Base-by-base conservation (phyloP, 2,888 invertebrate species). In the Sinelater perroti region DNA sequence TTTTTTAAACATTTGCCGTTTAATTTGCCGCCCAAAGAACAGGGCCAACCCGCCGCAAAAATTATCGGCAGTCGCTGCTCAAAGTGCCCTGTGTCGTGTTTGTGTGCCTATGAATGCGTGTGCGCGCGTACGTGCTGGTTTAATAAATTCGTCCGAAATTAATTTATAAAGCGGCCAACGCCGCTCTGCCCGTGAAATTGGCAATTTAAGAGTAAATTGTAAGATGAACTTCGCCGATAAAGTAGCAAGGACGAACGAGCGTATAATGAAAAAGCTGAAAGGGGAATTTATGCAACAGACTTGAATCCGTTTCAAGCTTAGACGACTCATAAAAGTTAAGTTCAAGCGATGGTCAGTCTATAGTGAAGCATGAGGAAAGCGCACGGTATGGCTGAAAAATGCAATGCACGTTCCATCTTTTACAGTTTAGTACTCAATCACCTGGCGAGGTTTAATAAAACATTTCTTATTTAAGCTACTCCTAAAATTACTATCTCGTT, bases 181-280 rank as follows among this genome's bases (percentile, higher is more conserved):
- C 13, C 3, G 35, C 24, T 35, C 35, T 35, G 16, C 11, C 30
- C 24, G 21, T 14, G 30, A 50, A 50, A 38, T 50, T 40, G 40
- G 24, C 24, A 40, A 40, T 40, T 40, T 40, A 20, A 40, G 40
- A 40, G 40, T 40, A 40, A 40, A 40, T 40, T 40, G 40, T 40
- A 40, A 50, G 38, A 50, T 36, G 40, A 50, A 36, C 50, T 50
- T 50, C 13, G 40, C 8, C 40, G 40, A 40, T 40, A 40, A 40
- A 40, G 40, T 40, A 40, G 26, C 26, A 38, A 40, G 16, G 40
- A 38, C 26, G 50, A 50, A 36, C 28, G 35, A 36, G 30, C 24
- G 28, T 21, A 38, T 50, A 38, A 20, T 50, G 50, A 50, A 50
- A 50, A 50, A 50, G 28, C 50, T 28, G 40, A 50, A 50, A 38